These are phyloP conservation scores for Tetrao urogallus DNA, from an alignment of 2,113 vertebrate genomes.

Conservation along the genomic window DNA sequence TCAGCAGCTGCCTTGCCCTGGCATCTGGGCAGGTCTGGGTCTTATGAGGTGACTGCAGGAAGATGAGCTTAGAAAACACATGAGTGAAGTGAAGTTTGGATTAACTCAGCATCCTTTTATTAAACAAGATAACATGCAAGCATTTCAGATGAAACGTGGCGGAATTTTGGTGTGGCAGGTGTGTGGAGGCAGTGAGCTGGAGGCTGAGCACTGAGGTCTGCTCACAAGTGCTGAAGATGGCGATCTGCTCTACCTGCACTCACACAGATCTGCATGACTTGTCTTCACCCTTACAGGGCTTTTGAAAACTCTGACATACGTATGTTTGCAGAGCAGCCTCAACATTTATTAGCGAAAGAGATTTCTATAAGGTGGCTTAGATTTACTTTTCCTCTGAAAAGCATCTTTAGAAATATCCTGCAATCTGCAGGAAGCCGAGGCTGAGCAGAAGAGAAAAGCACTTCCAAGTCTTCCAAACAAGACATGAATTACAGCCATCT, in stretches of 20 bases:
- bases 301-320: background rate
- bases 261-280: background rate
- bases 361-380: fast-evolving
- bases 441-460: background rate
- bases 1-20: background rate
- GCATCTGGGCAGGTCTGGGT: background rate
- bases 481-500: background rate
- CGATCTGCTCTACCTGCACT: background rate
- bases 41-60: conserved; percentile 13
- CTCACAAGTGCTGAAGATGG: background rate
- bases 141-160: background rate
- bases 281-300: background rate
- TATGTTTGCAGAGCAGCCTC: background rate
- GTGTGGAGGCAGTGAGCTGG: background rate
- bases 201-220: background rate
- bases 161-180: background rate
- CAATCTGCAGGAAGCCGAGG: background rate
- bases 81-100: background rate
- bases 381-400: background rate
- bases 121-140: background rate
- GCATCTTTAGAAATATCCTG: background rate
- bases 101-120: background rate
- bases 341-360: background rate
- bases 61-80: background rate
- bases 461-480: background rate